Evolutionary conservation across 2,113 vertebrate genomes (phyloP), one percentile per base, ranked within the genome.

Genomic region (Pica pica): DNA sequence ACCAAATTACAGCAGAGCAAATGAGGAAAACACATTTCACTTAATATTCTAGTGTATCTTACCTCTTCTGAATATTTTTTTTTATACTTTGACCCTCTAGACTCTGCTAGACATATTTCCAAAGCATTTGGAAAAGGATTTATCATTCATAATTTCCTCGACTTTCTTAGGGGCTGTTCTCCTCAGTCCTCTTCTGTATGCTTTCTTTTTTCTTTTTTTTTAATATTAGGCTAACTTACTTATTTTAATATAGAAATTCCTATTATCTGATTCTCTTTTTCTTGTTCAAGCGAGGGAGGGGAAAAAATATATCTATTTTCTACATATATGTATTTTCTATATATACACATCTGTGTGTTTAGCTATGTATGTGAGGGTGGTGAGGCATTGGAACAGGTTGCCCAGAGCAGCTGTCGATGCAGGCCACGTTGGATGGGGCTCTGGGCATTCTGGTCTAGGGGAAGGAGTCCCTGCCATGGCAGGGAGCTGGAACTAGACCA

Each of bases 281-380:
- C 44, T 83, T 49, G 9, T 68, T 56, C 1, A 1, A 76, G 30
- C 0, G 1, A 2, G 2, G 3, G 11, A 67, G 7, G 4, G 4
- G 16, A 9, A 8, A 67, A 56, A 44, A 3, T 12, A 20, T 20
- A 1, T 28, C 2, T 41, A 8, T 81, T 83, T 90, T 42, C 47
- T 42, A 55, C 10, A 7, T 2, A 1, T 16, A 2, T 61, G 20
- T 44, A 47, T 61, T 30, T 18, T 56, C 2, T 44, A 1, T n/a
- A 2, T n/a, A 13, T 17, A 4, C 41, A 2, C 35, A 9, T 21
- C 3, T 52, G 7, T 69, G 22, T 46, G 6, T 78, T n/a, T 63
- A 37, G 2, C 15, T 90, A 12, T 24, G 11, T 12, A 26, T 11
- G 4, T 52, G 37, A 37, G 33, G 2, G 6, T 33, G 27, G 3